Base-by-base conservation (phyloP, 1,140 invertebrate species). In the Aethina tumida region DNA sequence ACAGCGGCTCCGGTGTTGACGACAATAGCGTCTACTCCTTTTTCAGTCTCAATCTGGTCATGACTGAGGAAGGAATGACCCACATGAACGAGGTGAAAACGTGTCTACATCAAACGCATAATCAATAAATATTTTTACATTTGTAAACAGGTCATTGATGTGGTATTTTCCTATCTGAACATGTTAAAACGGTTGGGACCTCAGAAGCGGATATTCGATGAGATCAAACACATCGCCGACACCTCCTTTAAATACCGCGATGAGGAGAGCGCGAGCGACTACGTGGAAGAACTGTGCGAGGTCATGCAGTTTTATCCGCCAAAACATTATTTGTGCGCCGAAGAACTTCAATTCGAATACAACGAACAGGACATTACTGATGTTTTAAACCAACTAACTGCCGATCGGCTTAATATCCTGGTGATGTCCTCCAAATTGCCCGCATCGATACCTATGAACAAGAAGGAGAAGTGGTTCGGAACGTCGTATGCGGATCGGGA, bases 231-330 rank as follows among this genome's bases (percentile, higher is more conserved):
- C 9, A 83, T 89, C 35, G 77, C 78, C 49, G 74, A 80, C 17
- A 80, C 69, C 5, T 78, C 70, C 41, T 83, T 84, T 50, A 73
- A 72, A 39, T 88, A 79, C 55, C 59, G 68, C 12, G 69, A 81
- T 19, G 83, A 89, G 54, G 65, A 66, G 7, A 64, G 71, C 20
- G 72, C 87, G 0, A 63, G 71, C 1, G 81, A 89, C n/a, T 79
- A 88, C 53, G 87, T 90, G 0, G 81, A 88, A 65, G 63, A 72
- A 10, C 45, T 93, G 7, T 73, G 74, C 16, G 76, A 88, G 56
- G 77, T 75, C 36, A 88, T 89, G 80, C 85, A 89, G 28, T 72
- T 76, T 48, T 92, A 76, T 61, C 73, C 78, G 1, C 71, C 83
- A 0, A 65, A 75, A 52, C 77, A 92, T 57, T 86, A 87, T 50